phyloP scores from a whole-genome alignment of 2,113 vertebrate genomes.

The Chinchilla lanigera region DNA sequence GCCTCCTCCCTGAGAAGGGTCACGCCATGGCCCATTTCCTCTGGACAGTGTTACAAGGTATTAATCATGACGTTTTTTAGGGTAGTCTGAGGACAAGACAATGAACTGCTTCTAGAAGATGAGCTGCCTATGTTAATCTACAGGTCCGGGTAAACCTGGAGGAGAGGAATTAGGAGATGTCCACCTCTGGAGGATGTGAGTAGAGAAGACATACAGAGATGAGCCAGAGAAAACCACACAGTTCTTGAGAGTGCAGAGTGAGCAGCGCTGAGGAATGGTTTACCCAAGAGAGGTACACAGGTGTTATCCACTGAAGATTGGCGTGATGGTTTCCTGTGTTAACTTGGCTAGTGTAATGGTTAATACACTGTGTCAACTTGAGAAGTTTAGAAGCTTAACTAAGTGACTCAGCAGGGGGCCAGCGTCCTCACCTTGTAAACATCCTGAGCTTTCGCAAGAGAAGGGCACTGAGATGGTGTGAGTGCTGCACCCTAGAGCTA shows the following conservation, averaged over 20 bases:
- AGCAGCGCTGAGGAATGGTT: neutral
- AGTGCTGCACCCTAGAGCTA: neutral
- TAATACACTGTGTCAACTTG: neutral
- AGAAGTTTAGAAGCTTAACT: neutral
- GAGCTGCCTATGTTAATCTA: neutral
- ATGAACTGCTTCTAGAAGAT: neutral
- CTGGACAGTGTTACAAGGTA: neutral
- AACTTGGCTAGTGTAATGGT: neutral
- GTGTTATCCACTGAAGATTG: neutral
- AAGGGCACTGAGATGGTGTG: neutral
- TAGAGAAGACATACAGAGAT: neutral
- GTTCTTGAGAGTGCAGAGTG: neutral
- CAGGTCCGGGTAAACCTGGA: accelerated
- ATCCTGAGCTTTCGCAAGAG: neutral
- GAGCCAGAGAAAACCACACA: neutral
- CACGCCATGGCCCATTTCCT: accelerated
- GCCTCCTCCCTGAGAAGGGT: neutral
- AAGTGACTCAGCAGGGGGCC: neutral
- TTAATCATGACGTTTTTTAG: neutral
- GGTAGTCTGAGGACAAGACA: neutral
- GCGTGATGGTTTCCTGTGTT: neutral
- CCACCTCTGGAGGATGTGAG: neutral
- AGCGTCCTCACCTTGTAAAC: neutral
- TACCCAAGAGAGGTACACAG: neutral
- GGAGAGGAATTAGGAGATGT: neutral